Conservation (phyloP, 1,140 invertebrate genomes). For the Subanguina moxae region DNA sequence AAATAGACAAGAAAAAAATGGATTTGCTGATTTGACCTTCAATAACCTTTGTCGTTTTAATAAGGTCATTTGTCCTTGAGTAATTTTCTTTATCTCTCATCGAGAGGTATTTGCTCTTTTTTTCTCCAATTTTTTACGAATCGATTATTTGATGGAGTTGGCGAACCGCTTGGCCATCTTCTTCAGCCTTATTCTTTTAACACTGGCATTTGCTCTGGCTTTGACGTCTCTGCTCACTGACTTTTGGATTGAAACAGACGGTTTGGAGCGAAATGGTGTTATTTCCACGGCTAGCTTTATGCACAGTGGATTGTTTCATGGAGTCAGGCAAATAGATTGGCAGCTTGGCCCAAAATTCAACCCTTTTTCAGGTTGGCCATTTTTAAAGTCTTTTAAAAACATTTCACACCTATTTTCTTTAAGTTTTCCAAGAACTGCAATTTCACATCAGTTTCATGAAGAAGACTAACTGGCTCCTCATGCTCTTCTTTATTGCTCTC, state of each 20-base stretch:
- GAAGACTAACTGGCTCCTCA: slow-evolving; percentile 28
- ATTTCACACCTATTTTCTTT: slow-evolving; percentile 14
- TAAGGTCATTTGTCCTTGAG: too few species aligned
- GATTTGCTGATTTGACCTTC: too few species aligned
- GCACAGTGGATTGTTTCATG: slow-evolving; percentile 40
- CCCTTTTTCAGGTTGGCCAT: slow-evolving; percentile 28
- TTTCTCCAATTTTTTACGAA: too few species aligned
- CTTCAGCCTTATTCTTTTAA: slow-evolving; percentile 6
- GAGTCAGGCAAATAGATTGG: slow-evolving; percentile 37
- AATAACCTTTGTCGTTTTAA: too few species aligned
- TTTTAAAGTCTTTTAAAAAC: slow-evolving; percentile 4
- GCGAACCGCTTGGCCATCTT: not conserved
- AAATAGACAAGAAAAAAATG: too few species aligned
- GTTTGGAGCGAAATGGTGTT: slow-evolving; percentile 33
- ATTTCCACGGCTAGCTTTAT: slow-evolving; percentile 14
- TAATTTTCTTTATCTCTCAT: too few species aligned
- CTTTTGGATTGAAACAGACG: slow-evolving; percentile 31
- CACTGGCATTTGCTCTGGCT: slow-evolving; percentile 14
- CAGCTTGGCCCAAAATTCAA: slow-evolving; percentile 30
- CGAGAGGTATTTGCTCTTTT: too few species aligned
- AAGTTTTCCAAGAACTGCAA: slow-evolving; percentile 40
- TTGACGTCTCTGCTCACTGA: slow-evolving; percentile 36
- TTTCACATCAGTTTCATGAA: slow-evolving; percentile 28
- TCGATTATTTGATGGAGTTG: not conserved
- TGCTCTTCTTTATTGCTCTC: slow-evolving; percentile 34